These are phyloP conservation scores for Peromyscus eremicus DNA, from an alignment of 2,797 vertebrate genomes.

Conservation along the genomic window DNA sequence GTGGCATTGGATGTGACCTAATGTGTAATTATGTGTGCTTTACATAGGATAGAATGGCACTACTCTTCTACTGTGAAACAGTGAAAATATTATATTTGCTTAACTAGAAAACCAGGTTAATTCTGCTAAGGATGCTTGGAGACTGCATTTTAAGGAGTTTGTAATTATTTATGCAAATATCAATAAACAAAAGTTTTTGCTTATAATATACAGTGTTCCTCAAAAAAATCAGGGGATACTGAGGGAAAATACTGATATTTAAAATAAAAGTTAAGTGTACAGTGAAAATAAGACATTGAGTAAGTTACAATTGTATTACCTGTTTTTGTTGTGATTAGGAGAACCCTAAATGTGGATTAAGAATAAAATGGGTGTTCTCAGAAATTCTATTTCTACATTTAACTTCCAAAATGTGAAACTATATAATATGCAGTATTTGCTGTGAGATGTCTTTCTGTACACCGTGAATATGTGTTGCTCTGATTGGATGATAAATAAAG, in stretches of 20 bases:
- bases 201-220: not conserved
- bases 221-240: constrained; percentile 46
- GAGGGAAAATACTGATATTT: constrained; percentile 54
- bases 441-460: too few relatives aligned
- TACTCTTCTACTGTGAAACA: not conserved
- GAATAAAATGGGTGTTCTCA: not conserved
- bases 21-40: constrained; percentile 30
- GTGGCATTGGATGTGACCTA: constrained; percentile 21
- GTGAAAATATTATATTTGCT: not conserved
- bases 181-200: constrained; percentile 47
- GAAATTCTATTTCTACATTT: not conserved
- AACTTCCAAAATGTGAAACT: not conserved
- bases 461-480: too few relatives aligned
- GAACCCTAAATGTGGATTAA: not conserved
- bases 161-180: constrained; percentile 33
- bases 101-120: not conserved
- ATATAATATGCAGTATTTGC: not conserved
- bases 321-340: not conserved
- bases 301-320: not conserved
- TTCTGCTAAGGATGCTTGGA: constrained; percentile 5
- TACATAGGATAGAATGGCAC: not conserved
- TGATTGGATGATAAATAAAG: too few relatives aligned
- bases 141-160: constrained; percentile 61
- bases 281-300: constrained; percentile 4
- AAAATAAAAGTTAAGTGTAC: constrained; percentile 53